Evolutionary conservation across 2,113 vertebrate genomes (phyloP).

Genomic region (Cranoglanis bouderius): DNA sequence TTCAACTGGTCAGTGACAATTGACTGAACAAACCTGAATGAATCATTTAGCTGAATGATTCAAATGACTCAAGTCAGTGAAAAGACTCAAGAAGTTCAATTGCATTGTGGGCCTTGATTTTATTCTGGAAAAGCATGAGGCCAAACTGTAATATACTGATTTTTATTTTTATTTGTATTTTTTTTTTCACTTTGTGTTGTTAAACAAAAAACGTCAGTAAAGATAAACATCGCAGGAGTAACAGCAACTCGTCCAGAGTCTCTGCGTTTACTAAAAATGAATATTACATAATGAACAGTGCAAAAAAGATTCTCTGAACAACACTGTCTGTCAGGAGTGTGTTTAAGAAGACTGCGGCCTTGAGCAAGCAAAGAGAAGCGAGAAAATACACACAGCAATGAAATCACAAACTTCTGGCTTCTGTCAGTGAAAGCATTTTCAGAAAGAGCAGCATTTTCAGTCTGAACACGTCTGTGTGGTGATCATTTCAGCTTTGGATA

Average conservation of each 20-base stretch:
- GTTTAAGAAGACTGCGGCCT: background rate
- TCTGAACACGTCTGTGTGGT: background rate
- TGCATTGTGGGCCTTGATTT: background rate
- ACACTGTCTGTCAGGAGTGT: background rate
- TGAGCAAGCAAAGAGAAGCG: background rate
- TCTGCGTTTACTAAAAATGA: background rate
- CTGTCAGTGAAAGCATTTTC: background rate
- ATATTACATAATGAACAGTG: background rate
- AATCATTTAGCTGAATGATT: background rate
- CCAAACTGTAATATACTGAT: background rate
- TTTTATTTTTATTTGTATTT: background rate
- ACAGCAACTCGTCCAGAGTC: constrained; percentile 20
- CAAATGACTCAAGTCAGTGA: background rate
- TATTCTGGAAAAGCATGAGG: background rate
- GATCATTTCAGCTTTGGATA: background rate
- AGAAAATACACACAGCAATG: background rate
- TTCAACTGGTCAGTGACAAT: background rate
- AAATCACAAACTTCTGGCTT: background rate
- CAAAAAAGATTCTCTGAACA: background rate
- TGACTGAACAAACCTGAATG: background rate
- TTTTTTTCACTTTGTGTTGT: background rate
- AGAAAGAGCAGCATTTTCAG: background rate
- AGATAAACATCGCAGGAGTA: background rate
- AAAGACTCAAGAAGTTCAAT: background rate
- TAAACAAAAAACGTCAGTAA: background rate